Conservation (phyloP, 2,888 invertebrate species). For the Caenorhabditis sp. region DNA sequence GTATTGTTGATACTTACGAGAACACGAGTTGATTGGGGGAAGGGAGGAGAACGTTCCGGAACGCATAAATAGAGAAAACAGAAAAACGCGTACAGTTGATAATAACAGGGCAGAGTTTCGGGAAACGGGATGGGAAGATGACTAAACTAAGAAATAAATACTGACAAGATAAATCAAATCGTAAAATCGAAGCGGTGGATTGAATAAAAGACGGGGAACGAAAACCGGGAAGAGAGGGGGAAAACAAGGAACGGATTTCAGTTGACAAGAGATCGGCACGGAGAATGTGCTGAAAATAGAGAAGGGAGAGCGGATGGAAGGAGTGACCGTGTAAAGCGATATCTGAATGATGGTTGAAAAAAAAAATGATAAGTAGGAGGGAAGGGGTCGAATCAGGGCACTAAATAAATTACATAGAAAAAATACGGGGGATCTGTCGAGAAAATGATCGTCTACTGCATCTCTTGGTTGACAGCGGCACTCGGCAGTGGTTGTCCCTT, state of each 20-base stretch:
- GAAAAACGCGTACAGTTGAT: conserved; percentile 11
- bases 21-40: conserved; percentile 30
- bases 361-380: conserved; percentile 13
- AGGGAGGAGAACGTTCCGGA: not conserved
- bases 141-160: conserved; percentile 28
- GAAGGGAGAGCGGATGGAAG: conserved; percentile 5
- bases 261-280: conserved; percentile 52
- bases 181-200: not conserved
- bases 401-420: conserved; percentile 10
- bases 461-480: conserved; percentile 39
- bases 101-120: conserved; percentile 6
- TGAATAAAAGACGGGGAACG: conserved; percentile 2
- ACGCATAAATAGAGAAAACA: not conserved
- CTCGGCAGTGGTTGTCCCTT: conserved; percentile 55
- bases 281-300: conserved; percentile 27
- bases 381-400: not conserved
- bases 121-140: not conserved
- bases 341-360: conserved; percentile 28
- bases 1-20: conserved; percentile 27
- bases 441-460: conserved; percentile 38
- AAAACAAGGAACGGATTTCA: conserved; percentile 21
- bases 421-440: not conserved
- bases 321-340: conserved; percentile 19
- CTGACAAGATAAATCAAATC: conserved; percentile 48
- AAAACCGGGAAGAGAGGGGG: not conserved